Conservation (phyloP, 1,140 invertebrate species). For the Venustaconcha ellipsiformis region DNA sequence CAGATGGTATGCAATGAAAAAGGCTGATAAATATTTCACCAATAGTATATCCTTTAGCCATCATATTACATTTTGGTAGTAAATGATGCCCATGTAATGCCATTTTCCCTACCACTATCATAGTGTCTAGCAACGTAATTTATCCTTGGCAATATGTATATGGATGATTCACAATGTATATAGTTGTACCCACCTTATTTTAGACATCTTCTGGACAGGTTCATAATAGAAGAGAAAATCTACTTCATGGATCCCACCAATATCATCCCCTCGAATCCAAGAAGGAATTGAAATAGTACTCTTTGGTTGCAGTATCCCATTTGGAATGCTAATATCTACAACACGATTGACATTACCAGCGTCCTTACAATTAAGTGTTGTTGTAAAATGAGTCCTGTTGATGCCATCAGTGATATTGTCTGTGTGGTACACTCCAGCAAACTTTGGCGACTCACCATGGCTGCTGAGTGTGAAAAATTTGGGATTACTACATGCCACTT, state of each 20-base stretch:
- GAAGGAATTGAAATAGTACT: conserved; percentile 74
- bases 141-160: neutral
- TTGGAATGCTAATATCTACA: conserved; percentile 52
- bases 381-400: neutral
- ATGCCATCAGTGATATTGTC: conserved; percentile 13
- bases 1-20: too few species aligned
- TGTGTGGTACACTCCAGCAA: conserved; percentile 53
- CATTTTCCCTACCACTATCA: neutral
- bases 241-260: conserved; percentile 75
- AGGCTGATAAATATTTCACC: too few species aligned
- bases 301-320: conserved; percentile 71
- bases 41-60: too few species aligned
- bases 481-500: conserved; percentile 78
- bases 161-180: neutral
- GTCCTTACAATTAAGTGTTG: conserved; percentile 9
- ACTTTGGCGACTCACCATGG: conserved; percentile 53
- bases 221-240: conserved; percentile 83
- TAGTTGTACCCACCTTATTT: conserved; percentile 49
- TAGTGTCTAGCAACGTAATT: neutral
- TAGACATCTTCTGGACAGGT: conserved; percentile 69
- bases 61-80: too few species aligned
- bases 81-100: too few species aligned
- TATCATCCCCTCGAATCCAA: conserved; percentile 78
- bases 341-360: conserved; percentile 33
- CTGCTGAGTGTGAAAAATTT: conserved; percentile 75